Conservation (phyloP, 2,797 vertebrate genomes). For the Chromis chromis region DNA sequence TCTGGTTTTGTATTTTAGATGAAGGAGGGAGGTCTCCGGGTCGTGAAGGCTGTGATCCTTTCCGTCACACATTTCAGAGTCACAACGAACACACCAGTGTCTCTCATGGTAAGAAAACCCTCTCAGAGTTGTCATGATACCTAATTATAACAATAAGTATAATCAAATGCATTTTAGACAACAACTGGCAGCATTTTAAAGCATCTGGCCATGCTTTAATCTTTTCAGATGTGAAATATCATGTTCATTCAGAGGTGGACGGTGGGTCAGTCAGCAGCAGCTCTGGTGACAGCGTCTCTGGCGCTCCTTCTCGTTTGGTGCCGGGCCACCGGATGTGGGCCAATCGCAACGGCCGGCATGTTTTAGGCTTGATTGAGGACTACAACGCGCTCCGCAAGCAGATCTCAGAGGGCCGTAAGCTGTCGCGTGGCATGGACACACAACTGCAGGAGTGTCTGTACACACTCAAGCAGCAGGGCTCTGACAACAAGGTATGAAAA, state of each 20-base stretch:
- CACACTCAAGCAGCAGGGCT: constrained; percentile 59
- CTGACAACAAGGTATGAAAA: constrained; percentile 67
- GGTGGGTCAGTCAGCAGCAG: constrained; percentile 78
- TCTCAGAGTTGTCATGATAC: not conserved
- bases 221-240: constrained; percentile 58
- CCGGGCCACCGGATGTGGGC: constrained; percentile 90
- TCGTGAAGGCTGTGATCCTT: constrained; percentile 54
- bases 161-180: not conserved
- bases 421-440: constrained; percentile 83
- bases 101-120: constrained; percentile 51
- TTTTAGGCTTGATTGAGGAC: constrained; percentile 92
- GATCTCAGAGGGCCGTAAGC: constrained; percentile 87
- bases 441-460: constrained; percentile 80
- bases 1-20: constrained; percentile 56
- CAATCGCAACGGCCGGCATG: constrained; percentile 85
- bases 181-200: not conserved
- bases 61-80: constrained; percentile 53
- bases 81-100: constrained; percentile 37
- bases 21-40: constrained; percentile 70
- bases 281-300: constrained; percentile 72
- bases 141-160: not conserved
- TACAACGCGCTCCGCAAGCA: constrained; percentile 90
- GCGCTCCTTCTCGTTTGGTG: constrained; percentile 82
- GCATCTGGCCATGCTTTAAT: not conserved
- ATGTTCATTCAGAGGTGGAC: constrained; percentile 62